phyloP scores from a whole-genome alignment of 2,113 vertebrate species.

The Phoenicopterus ruber region DNA sequence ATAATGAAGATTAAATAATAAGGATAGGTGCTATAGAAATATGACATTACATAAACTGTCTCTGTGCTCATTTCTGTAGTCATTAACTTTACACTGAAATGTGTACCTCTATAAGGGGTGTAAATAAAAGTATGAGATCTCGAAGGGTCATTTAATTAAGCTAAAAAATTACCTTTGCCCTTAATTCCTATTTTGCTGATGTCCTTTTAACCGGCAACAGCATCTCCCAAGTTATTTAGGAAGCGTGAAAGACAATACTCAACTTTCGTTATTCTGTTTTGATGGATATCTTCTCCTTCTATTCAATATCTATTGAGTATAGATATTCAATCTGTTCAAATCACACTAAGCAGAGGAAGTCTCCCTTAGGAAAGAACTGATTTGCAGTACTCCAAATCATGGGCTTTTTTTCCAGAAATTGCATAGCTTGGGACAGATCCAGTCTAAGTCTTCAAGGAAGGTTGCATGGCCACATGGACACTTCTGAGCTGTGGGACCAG shows the following conservation, averaged over 20 bases:
- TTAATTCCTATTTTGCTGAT: not conserved
- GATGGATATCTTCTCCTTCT: not conserved
- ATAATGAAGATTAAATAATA: not conserved
- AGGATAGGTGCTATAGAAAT: not conserved
- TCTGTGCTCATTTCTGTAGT: not conserved
- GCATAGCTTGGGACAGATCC: accelerated
- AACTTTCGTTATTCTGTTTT: not conserved
- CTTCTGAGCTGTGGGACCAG: not conserved
- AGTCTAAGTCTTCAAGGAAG: not conserved
- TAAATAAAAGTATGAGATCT: not conserved
- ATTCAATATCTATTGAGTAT: not conserved
- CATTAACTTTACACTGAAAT: not conserved
- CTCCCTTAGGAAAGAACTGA: not conserved
- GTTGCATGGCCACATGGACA: accelerated
- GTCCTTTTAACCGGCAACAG: not conserved
- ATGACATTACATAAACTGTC: not conserved
- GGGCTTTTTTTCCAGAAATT: not conserved
- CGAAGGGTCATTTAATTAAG: not conserved
- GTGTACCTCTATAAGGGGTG: not conserved
- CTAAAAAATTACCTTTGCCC: not conserved
- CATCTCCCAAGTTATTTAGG: not conserved
- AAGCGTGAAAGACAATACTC: not conserved
- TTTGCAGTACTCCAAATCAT: not conserved
- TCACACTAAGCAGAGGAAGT: not conserved
- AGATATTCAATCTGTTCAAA: not conserved